These are phyloP conservation scores for Acanthosoma haemorrhoidale DNA, from an alignment of 2,888 invertebrate genomes.

Conservation along the genomic window DNA sequence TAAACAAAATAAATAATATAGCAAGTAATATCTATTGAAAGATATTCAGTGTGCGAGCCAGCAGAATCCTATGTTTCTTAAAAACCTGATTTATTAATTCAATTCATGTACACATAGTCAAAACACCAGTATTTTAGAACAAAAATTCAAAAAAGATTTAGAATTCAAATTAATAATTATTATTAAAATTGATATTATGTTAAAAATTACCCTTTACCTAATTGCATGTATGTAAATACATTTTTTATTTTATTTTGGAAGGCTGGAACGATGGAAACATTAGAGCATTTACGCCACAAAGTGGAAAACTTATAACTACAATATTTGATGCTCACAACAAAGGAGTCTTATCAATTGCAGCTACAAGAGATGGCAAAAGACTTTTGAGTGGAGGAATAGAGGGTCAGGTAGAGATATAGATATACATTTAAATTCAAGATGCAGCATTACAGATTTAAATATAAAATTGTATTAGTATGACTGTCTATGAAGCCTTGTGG, in stretches of 20 bases:
- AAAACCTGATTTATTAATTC: no score
- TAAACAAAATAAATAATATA: no score
- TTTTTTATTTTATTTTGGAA: constrained; percentile 41
- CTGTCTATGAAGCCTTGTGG: no score
- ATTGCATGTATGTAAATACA: not conserved
- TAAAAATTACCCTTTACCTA: not conserved
- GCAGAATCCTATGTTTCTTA: no score
- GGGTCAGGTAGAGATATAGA: constrained; percentile 69
- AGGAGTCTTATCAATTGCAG: constrained; percentile 76
- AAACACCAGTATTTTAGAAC: no score
- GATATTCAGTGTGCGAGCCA: no score
- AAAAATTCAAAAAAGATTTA: no score
- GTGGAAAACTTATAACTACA: constrained; percentile 71
- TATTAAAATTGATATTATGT: not conserved
- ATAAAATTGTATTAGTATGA: no score
- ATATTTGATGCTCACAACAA: constrained; percentile 86
- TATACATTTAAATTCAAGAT: no score
- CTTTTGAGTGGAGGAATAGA: constrained; percentile 87
- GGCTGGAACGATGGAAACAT: constrained; percentile 80
- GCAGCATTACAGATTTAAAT: no score
- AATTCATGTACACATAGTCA: no score
- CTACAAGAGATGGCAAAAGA: constrained; percentile 62
- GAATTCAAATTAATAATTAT: not conserved
- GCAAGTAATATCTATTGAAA: no score
- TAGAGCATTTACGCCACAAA: constrained; percentile 74